Evolutionary conservation across 1,140 invertebrate species (phyloP).

Genomic region (Cherax quadricarinatus): DNA sequence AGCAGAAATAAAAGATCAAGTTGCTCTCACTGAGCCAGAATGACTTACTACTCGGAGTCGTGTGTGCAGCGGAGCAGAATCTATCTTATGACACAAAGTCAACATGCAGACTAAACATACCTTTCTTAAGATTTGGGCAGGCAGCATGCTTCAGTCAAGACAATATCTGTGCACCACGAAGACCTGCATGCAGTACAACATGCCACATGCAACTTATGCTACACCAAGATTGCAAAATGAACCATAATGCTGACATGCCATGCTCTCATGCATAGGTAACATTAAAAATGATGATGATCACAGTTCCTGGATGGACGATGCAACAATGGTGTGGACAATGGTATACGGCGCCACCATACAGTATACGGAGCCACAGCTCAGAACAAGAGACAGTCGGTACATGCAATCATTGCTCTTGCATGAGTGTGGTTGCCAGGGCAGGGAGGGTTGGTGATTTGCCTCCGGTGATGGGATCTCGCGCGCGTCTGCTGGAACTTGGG

Average conservation of each 20-base stretch:
- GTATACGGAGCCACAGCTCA: constrained; percentile 68
- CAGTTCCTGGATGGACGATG: constrained; percentile 25
- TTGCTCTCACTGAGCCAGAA: background rate
- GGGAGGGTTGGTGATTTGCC: constrained; percentile 53
- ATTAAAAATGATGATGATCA: constrained; percentile 38
- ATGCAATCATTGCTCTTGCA: constrained; percentile 54
- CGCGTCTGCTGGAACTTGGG: constrained; percentile 36
- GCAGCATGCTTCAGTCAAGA: constrained; percentile 12
- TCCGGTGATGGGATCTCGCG: constrained; percentile 46
- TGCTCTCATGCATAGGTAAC: constrained; percentile 34
- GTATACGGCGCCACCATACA: constrained; percentile 70
- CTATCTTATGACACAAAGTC: background rate
- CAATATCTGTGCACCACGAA: constrained; percentile 26
- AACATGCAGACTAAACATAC: constrained; percentile 6
- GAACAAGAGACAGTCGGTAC: constrained; percentile 61
- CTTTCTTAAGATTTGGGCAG: constrained; percentile 22
- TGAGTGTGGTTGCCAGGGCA: constrained; percentile 63
- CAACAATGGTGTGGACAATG: constrained; percentile 61
- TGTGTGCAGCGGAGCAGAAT: constrained; percentile 11
- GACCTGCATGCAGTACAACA: constrained; percentile 8
- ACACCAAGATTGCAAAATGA: constrained; percentile 26
- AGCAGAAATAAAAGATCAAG: constrained; percentile 4
- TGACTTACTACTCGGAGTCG: background rate
- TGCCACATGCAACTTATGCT: constrained; percentile 47
- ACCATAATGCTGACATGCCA: constrained; percentile 51